Conservation (phyloP, 1,140 invertebrate species). For the Cydia fagiglandana region DNA sequence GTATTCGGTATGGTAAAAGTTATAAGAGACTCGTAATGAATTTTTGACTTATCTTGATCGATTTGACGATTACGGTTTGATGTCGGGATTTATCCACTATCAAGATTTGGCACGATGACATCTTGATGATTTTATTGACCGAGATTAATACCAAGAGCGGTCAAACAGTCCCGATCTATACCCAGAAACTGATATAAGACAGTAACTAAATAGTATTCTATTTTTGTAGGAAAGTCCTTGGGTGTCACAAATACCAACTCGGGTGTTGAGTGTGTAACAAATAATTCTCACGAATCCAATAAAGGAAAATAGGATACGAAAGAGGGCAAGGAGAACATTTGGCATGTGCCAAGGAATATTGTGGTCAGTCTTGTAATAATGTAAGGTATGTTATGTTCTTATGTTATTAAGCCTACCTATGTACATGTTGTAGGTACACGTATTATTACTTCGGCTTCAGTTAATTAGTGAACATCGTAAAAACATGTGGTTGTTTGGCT, state of each 20-base stretch:
- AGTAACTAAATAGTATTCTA: background rate
- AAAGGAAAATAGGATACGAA: constrained; percentile 26
- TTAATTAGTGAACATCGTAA: constrained; percentile 1
- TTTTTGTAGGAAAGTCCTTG: background rate
- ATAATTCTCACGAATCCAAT: constrained; percentile 16
- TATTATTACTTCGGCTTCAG: constrained; percentile 9
- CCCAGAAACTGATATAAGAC: background rate
- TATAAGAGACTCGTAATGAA: background rate
- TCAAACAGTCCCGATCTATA: too few species aligned
- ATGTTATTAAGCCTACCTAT: background rate
- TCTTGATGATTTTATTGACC: too few species aligned
- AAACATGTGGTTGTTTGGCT: constrained; percentile 11
- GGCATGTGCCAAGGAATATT: constrained; percentile 1
- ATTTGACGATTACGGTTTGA: background rate
- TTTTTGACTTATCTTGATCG: background rate
- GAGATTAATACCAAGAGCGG: too few species aligned
- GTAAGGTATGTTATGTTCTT: background rate
- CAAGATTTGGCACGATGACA: too few species aligned
- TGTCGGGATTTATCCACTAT: background rate
- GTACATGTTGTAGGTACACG: background rate
- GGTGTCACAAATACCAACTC: background rate
- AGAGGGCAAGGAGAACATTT: constrained; percentile 3
- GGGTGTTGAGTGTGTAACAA: too few species aligned
- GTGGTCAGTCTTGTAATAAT: constrained; percentile 8
- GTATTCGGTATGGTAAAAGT: background rate